Conservation (phyloP, 2,797 vertebrate genomes). For the Delichon dasypus region DNA sequence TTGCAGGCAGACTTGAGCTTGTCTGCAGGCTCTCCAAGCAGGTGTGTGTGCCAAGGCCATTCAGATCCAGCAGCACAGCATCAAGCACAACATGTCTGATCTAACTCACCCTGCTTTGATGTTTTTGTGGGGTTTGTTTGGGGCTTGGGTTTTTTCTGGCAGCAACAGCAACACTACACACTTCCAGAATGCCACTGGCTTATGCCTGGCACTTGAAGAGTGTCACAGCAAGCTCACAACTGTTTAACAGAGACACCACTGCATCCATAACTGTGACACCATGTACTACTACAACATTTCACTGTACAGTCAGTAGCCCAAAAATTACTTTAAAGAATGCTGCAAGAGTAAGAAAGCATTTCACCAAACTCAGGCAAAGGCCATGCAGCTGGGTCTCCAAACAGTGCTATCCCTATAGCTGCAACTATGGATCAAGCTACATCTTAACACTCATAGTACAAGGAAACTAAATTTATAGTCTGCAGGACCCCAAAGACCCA, state of each 20-base stretch:
- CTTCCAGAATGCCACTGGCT: not conserved
- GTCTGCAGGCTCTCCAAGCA: not conserved
- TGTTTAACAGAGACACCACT: not conserved
- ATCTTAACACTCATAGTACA: not conserved
- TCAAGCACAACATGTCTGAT: not conserved
- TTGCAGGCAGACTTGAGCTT: not conserved
- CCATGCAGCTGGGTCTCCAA: not conserved
- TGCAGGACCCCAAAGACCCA: not conserved
- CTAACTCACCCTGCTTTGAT: not conserved
- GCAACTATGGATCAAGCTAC: not conserved
- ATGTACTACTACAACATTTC: not conserved
- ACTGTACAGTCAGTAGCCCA: not conserved
- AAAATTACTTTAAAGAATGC: not conserved
- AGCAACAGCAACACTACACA: not conserved
- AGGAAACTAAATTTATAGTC: not conserved
- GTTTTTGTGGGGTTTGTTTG: not conserved
- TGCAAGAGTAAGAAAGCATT: not conserved
- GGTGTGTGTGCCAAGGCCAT: not conserved
- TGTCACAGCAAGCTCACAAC: not conserved
- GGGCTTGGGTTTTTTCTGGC: not conserved
- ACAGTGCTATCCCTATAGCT: not conserved
- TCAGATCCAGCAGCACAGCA: not conserved
- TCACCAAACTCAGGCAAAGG: not conserved
- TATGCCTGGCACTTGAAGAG: not conserved
- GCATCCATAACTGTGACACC: not conserved